phyloP scores from a whole-genome alignment of 2,797 vertebrate species.

The Diplodus puntazzo region DNA sequence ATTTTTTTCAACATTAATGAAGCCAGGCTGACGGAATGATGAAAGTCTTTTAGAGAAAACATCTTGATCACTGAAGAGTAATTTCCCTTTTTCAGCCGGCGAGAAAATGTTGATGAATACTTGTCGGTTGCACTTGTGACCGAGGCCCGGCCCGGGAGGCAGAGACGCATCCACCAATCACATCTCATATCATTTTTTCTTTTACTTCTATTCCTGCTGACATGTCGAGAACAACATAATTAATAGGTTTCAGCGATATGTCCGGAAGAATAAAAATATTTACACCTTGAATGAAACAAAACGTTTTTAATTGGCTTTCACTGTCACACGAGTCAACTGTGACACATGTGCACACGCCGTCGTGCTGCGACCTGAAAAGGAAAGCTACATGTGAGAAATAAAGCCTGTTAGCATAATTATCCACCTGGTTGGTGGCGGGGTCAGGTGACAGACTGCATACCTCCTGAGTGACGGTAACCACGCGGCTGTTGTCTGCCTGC shows the following conservation, averaged over 20 bases:
- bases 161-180: background rate
- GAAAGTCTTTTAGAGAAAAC: background rate
- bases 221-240: background rate
- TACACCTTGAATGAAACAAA: background rate
- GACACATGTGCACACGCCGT: background rate
- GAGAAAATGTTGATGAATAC: background rate
- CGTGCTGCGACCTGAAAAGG: background rate
- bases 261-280: background rate
- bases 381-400: constrained; percentile 40
- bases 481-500: constrained; percentile 20
- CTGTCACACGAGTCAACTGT: background rate
- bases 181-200: background rate
- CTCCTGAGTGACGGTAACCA: constrained; percentile 40
- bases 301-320: background rate
- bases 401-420: constrained; percentile 37
- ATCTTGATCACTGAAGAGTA: background rate
- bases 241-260: background rate
- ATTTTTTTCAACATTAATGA: background rate
- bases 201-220: background rate
- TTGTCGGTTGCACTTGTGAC: background rate
- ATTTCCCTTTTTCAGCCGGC: background rate
- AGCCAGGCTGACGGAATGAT: background rate
- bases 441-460: constrained; percentile 47
- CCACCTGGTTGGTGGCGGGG: constrained; percentile 51
- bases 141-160: background rate